Evolutionary conservation across 2,888 invertebrate genomes (phyloP), one percentile per base, ranked within the genome.

Genomic region (Schizaphis graminum): DNA sequence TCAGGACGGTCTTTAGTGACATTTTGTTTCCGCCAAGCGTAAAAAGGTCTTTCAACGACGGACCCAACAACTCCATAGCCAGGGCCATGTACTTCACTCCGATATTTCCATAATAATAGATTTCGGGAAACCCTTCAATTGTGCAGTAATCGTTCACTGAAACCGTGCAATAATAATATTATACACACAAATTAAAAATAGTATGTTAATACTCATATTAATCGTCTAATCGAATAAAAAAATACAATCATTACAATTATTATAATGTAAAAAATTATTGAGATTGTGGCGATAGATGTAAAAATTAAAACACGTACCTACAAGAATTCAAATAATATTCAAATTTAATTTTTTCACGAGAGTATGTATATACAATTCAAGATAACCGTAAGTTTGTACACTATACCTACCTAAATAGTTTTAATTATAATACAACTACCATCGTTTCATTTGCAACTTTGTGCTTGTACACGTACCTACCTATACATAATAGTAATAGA

Each of bases 41-140:
- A 28, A 92, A 92, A 16, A 92, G 88, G 3, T 87, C 28, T 0
- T 44, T 10, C 21, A 92, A 21, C n/a, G 92, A 89, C 53, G 92
- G 92, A 77, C 89, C 92, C 85, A 92, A 89, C 53, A 92, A 8
- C 41, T 92, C 92, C 92, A 92, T 92, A 13, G 67, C 92, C 87
- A 92, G 16, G n/a, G n/a, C n/a, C 49, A 5, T 4, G 77, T 28
- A 89, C n/a, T 88, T 7, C 21, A 92, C 28, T 53, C 92, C 92
- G 26, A 92, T 53, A 13, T 47, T 89, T 24, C 77, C 67, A 16
- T 24, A 5, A 67, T 77, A 89, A 41, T 92, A 92, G 67, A 92
- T 67, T 21, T 67, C 44, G 13, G 56, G 89, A 28, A 92, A 77
- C 0, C 89, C 92, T n/a, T 24, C 49, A 1, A 92, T 53, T 7